These are phyloP conservation scores for Papilio dardanus DNA, from an alignment of 1,140 invertebrate genomes.

Conservation along the genomic window DNA sequence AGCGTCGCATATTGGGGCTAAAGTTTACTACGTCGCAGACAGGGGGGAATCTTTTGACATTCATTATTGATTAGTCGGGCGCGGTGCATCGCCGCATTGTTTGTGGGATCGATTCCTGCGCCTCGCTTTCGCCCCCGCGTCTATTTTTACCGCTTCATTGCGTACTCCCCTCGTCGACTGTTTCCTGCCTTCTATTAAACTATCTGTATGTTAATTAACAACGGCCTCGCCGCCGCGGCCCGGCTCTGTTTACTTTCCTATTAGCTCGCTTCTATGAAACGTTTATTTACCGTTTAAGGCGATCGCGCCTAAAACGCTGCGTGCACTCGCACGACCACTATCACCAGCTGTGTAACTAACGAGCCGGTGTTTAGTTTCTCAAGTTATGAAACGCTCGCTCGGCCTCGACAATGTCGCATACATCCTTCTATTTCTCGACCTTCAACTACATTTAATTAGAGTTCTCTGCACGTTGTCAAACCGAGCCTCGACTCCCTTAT, in stretches of 20 bases:
- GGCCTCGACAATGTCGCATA: conserved; percentile 55
- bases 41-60: conserved; percentile 50
- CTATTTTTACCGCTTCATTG: conserved; percentile 82
- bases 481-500: conserved; percentile 58
- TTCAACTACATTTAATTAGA: conserved; percentile 77
- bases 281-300: conserved; percentile 65
- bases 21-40: conserved; percentile 28
- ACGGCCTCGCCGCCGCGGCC: conserved; percentile 68
- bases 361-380: conserved; percentile 46
- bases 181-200: conserved; percentile 82
- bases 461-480: conserved; percentile 71
- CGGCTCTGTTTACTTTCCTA: conserved; percentile 73
- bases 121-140: conserved; percentile 74
- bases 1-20: not conserved
- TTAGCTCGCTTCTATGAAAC: conserved; percentile 65
- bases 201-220: conserved; percentile 82
- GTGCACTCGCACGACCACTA: conserved; percentile 43
- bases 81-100: conserved; percentile 69
- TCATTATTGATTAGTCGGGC: conserved; percentile 71
- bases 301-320: conserved; percentile 47
- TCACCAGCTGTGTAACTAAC: conserved; percentile 52
- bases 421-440: conserved; percentile 74
- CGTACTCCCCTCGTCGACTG: conserved; percentile 75
- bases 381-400: conserved; percentile 45
- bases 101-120: conserved; percentile 71